These are phyloP conservation scores for Amphiura filiformis DNA, from an alignment of 35 echinoderm and acorn worm genomes.

Conservation along the genomic window DNA sequence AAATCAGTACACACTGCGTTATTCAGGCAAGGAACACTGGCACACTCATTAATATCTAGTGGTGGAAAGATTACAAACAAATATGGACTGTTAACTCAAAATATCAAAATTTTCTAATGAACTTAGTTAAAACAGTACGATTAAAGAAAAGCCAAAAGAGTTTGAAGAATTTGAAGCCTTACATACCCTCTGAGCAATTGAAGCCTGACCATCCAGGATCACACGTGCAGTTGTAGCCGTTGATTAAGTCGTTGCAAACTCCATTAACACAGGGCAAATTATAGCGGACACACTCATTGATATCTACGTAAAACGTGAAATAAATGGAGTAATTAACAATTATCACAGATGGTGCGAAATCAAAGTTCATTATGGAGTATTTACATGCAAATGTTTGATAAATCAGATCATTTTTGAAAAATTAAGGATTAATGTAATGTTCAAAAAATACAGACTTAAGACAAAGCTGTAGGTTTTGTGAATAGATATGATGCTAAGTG, in stretches of 20 bases:
- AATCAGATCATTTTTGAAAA: too few relatives aligned
- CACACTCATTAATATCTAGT: constrained; percentile 81
- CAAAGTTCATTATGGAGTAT: too few relatives aligned
- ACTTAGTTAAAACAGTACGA: too few relatives aligned
- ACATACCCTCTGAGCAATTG: constrained; percentile 57
- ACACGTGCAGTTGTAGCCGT: constrained; percentile 64
- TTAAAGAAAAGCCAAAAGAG: too few relatives aligned
- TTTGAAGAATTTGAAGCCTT: too few relatives aligned
- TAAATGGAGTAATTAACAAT: too few relatives aligned
- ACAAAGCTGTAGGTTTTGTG: neutral
- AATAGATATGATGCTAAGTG: neutral
- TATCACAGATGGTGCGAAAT: too few relatives aligned
- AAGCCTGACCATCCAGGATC: constrained; percentile 47
- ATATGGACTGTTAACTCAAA: too few relatives aligned
- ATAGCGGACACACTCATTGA: constrained; percentile 56
- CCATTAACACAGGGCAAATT: constrained; percentile 54
- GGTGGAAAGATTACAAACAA: neutral
- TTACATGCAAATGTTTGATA: too few relatives aligned
- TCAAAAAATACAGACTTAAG: constrained; percentile 20
- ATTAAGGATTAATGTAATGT: too few relatives aligned
- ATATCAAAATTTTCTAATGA: too few relatives aligned
- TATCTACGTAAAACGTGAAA: too few relatives aligned
- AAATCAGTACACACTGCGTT: constrained; percentile 51
- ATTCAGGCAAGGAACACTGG: constrained; percentile 47
- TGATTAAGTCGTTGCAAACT: constrained; percentile 42